A percentile compares a stretch with the other conserved stretches of the same genome.
Evolutionary conservation across 2,797 vertebrate genomes (phyloP).

Genomic region (Octomys mimax): DNA sequence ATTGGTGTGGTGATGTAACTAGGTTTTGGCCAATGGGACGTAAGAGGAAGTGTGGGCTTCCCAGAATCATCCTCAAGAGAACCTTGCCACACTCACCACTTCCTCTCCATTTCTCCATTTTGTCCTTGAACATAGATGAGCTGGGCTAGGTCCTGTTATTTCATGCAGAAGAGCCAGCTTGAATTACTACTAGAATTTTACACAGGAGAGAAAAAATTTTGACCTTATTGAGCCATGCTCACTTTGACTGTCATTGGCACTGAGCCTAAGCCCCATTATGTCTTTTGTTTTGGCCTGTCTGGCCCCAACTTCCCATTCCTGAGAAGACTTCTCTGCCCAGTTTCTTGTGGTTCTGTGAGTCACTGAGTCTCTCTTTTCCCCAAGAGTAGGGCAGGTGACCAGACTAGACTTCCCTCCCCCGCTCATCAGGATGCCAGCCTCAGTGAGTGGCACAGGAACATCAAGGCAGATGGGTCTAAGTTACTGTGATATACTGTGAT

Average conservation of each 20-base stretch:
- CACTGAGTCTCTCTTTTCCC: constrained; percentile 27
- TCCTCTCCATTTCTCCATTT: background rate
- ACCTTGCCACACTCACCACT: background rate
- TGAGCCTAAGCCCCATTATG: background rate
- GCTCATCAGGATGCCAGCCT: too few relatives aligned
- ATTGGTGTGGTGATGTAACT: background rate
- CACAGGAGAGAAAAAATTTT: background rate
- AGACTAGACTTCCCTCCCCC: background rate
- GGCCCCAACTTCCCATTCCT: constrained; percentile 52
- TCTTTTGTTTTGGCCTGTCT: background rate
- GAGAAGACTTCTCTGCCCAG: constrained; percentile 31
- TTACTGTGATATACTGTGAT: background rate
- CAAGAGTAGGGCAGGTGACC: background rate
- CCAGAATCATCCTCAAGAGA: background rate
- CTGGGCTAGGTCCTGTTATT: background rate
- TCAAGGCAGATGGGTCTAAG: too few relatives aligned
- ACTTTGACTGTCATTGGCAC: background rate
- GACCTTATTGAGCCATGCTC: background rate
- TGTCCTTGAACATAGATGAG: background rate
- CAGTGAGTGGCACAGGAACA: too few relatives aligned
- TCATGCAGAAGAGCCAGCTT: background rate
- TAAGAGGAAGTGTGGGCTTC: background rate
- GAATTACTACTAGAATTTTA: background rate
- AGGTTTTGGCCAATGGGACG: background rate
- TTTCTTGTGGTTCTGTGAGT: constrained; percentile 58